These are phyloP conservation scores for Silurus lanzhouensis DNA, from an alignment of 2,797 vertebrate genomes.

Conservation along the genomic window DNA sequence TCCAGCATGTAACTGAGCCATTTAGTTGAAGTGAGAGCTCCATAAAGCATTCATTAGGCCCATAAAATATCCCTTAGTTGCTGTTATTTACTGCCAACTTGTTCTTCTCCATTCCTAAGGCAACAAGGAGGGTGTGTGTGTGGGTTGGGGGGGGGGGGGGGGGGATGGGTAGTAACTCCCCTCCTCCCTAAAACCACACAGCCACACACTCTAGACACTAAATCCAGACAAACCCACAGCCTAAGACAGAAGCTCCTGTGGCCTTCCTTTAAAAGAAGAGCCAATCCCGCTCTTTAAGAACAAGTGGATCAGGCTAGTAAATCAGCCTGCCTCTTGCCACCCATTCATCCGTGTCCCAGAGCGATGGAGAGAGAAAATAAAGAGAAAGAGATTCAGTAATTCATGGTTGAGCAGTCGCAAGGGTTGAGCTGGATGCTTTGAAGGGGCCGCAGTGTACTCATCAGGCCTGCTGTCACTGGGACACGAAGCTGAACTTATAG, in stretches of 20 bases:
- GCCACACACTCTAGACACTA: slow-evolving; percentile 36
- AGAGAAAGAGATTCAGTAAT: slow-evolving; percentile 37
- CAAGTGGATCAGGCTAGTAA: slow-evolving; percentile 41
- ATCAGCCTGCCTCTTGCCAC: slow-evolving; percentile 41
- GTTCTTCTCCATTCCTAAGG: slow-evolving; percentile 38
- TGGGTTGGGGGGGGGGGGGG: not conserved
- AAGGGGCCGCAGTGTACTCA: slow-evolving; percentile 43
- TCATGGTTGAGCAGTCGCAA: slow-evolving; percentile 38
- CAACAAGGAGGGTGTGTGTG: not conserved
- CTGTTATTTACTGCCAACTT: slow-evolving; percentile 57
- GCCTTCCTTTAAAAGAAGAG: slow-evolving; percentile 24
- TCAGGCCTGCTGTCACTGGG: slow-evolving; percentile 48
- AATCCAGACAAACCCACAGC: slow-evolving; percentile 29
- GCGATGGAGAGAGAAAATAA: slow-evolving; percentile 21
- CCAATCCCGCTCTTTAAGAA: slow-evolving; percentile 41
- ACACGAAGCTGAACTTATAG: slow-evolving; percentile 41
- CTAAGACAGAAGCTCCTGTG: slow-evolving; percentile 35
- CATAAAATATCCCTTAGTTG: slow-evolving; percentile 58
- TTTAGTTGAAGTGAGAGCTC: slow-evolving; percentile 56
- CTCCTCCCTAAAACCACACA: slow-evolving; percentile 27
- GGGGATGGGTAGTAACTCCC: not conserved
- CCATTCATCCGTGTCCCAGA: slow-evolving; percentile 36
- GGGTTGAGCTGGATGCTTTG: slow-evolving; percentile 33
- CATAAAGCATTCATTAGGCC: slow-evolving; percentile 63
- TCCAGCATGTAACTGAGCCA: slow-evolving; percentile 38